Base-by-base conservation (phyloP, 2,797 vertebrate species). In the Diceros bicornis region DNA sequence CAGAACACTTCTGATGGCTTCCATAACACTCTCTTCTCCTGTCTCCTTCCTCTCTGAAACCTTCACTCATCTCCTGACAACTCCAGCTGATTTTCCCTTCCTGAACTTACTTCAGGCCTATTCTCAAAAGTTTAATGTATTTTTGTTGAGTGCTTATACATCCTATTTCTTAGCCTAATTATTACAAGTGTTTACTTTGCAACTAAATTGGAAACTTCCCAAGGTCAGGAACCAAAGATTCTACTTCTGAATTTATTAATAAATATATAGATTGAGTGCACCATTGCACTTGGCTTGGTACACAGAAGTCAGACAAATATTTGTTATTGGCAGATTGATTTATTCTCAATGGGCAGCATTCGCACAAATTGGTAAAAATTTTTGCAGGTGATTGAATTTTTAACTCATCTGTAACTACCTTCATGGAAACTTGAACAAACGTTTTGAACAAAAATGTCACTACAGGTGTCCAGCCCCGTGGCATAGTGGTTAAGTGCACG, bases 241-340 rank as follows among this genome's bases (percentile, higher is more conserved):
- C 61, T 62, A 86, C 41, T 66, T 85, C 50, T 41, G 6, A 82
- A 61, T 37, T 74, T 83, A 41, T 83, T 89, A 82, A 72, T 86
- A 83, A 84, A 88, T 64, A 91, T 17, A 52, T 7, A 62, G 1
- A 13, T 27, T 75, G 20, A 93, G 18, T 62, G 8, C 2, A 81
- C 18, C 37, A 66, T 18, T 85, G 47, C 47, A 47, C 52, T 89
- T 90, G 27, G 9, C 27, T 92, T 94, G 71, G 66, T 78, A n/a
- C 34, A 69, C 16, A 69, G 32, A 94, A 74, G 29, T 57, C 83
- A 93, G 47, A 75, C 17, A 91, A 91, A 71, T 91, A 91, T 85
- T 82, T 34, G 6, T 61, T 72, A 82, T 34, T 47, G 14, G 17
- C 6, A 62, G 34, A 62, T n/a, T 69, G 44, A 86, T 18, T 77